Percentiles rank a stretch among this genome's conserved stretches.
These are phyloP conservation scores for Gambelia wislizenii DNA, from an alignment of 2,797 vertebrate genomes.

Conservation along the genomic window DNA sequence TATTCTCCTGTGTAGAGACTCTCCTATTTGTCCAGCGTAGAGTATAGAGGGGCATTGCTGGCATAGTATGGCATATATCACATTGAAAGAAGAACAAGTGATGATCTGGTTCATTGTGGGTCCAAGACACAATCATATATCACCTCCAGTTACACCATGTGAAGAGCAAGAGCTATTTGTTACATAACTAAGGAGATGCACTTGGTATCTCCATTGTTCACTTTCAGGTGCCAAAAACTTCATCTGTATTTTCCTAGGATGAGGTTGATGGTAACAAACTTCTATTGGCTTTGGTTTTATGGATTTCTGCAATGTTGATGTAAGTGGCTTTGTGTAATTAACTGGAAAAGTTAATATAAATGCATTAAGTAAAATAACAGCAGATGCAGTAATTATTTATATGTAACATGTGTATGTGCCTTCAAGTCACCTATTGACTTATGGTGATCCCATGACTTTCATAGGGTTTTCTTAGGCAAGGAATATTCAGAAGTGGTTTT, in stretches of 20 bases:
- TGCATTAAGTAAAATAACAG: neutral
- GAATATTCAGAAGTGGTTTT: too few relatives aligned
- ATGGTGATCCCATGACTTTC: too few relatives aligned
- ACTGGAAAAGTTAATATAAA: neutral
- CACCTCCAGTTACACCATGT: neutral
- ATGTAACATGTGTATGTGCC: neutral
- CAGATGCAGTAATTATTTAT: neutral
- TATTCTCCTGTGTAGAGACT: too few relatives aligned
- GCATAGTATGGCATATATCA: too few relatives aligned
- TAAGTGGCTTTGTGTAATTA: neutral
- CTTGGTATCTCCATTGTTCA: neutral
- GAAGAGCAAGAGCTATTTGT: neutral
- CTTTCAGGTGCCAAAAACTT: neutral
- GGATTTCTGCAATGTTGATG: neutral
- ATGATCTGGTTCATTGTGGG: too few relatives aligned
- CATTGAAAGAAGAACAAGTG: too few relatives aligned
- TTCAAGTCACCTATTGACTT: too few relatives aligned
- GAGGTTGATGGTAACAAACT: neutral
- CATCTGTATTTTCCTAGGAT: neutral
- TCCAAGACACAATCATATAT: neutral
- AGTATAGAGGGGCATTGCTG: too few relatives aligned
- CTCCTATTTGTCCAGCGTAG: too few relatives aligned
- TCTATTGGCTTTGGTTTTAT: neutral
- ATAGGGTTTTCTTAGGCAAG: too few relatives aligned
- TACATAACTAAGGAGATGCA: neutral